Percentiles rank a stretch among this genome's conserved stretches.
These are phyloP conservation scores for Ophiodon elongatus DNA, from an alignment of 2,113 vertebrate species.

Conservation along the genomic window DNA sequence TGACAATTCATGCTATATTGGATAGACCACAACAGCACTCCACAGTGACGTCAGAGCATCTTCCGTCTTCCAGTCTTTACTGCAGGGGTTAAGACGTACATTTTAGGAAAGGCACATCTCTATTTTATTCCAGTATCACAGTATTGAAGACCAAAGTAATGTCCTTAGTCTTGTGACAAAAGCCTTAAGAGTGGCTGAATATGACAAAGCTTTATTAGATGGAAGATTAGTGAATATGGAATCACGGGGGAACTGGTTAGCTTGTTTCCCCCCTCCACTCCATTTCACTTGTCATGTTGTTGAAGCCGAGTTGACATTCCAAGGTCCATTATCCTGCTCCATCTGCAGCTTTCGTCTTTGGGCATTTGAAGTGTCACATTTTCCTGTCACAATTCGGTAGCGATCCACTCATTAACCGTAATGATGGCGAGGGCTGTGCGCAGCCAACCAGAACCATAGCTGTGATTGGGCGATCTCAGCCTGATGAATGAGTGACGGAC, in stretches of 20 bases:
- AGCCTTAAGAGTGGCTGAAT: slow-evolving; percentile 32
- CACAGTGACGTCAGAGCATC: background rate
- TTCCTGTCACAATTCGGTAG: slow-evolving; percentile 67
- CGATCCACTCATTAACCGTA: slow-evolving; percentile 75
- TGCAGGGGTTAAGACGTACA: slow-evolving; percentile 17
- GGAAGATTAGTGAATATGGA: slow-evolving; percentile 39
- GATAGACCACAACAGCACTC: slow-evolving; percentile 20
- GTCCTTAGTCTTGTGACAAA: slow-evolving; percentile 18
- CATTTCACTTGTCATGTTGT: slow-evolving; percentile 65
- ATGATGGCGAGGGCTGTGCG: slow-evolving; percentile 60
- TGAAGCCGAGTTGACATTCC: slow-evolving; percentile 68
- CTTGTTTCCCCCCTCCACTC: slow-evolving; percentile 44
- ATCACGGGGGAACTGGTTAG: slow-evolving; percentile 20
- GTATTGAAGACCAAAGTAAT: background rate
- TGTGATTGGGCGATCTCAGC: slow-evolving; percentile 56
- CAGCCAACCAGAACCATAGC: slow-evolving; percentile 53
- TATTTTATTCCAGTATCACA: slow-evolving; percentile 7
- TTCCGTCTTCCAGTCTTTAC: slow-evolving; percentile 15
- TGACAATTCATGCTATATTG: slow-evolving; percentile 14
- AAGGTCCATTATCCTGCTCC: slow-evolving; percentile 71
- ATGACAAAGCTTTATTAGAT: slow-evolving; percentile 33
- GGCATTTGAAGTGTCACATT: slow-evolving; percentile 71
- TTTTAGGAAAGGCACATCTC: slow-evolving; percentile 18
- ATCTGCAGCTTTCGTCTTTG: slow-evolving; percentile 68
- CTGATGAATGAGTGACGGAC: slow-evolving; percentile 67